phyloP scores from a whole-genome alignment of 53 echinoderm and acorn worm species.

The Pentamera pediparva region DNA sequence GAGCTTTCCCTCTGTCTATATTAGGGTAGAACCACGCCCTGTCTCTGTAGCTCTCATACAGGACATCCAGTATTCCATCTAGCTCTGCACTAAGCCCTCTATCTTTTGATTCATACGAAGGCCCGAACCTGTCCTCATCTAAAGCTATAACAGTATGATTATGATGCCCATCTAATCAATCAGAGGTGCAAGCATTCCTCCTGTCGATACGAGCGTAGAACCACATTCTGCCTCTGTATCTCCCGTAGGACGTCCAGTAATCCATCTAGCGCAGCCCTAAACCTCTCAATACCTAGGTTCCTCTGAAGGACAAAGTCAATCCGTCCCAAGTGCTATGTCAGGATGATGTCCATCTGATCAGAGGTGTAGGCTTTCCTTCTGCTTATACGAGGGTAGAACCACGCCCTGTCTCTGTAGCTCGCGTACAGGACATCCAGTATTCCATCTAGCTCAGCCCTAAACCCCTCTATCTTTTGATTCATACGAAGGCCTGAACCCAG shows the following conservation, averaged over 20 bases:
- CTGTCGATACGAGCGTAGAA: conserved; percentile 42
- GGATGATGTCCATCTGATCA: too few relatives aligned
- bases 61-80: conserved; percentile 75
- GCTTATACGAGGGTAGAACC: conserved; percentile 45
- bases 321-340: too few relatives aligned
- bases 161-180: not conserved
- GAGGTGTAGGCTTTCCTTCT: not conserved
- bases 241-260: conserved; percentile 79
- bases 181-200: too few relatives aligned
- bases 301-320: conserved; percentile 52
- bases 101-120: too few relatives aligned
- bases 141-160: not conserved
- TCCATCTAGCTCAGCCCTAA: conserved; percentile 76
- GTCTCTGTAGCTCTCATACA: conserved; percentile 81
- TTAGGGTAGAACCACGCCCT: conserved; percentile 79
- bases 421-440: conserved; percentile 75
- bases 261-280: conserved; percentile 74
- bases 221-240: conserved; percentile 81
- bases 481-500: too few relatives aligned
- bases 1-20: not conserved
- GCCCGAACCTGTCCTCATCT: not conserved
- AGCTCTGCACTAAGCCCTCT: conserved; percentile 76
- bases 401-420: conserved; percentile 92
- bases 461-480: conserved; percentile 85
- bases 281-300: conserved; percentile 80